Evolutionary conservation across 1,140 invertebrate species (phyloP).

Genomic region (Periplaneta americana): DNA sequence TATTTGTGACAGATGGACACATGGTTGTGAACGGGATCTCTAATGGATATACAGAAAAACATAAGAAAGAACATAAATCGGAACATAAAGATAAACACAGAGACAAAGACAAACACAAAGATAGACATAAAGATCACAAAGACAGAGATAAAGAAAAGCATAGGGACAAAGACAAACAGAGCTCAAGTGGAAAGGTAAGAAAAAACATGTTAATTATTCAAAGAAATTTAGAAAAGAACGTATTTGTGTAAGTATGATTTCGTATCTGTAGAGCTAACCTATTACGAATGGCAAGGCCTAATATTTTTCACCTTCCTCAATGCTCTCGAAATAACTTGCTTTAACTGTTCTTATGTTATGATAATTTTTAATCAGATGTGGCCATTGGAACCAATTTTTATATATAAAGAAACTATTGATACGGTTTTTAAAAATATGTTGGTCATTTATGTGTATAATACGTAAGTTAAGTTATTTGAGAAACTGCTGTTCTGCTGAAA

Average conservation of each 20-base stretch:
- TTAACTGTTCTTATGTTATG: too few relatives aligned
- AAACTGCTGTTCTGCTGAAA: too few relatives aligned
- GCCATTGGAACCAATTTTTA: too few relatives aligned
- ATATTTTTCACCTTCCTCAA: too few relatives aligned
- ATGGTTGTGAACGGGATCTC: slow-evolving; percentile 59
- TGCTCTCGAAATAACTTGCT: too few relatives aligned
- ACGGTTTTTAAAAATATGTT: too few relatives aligned
- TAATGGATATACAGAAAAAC: slow-evolving; percentile 53
- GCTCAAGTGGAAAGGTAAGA: slow-evolving; percentile 32
- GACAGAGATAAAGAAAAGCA: slow-evolving; percentile 34
- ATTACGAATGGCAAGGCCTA: too few relatives aligned
- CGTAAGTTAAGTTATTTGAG: too few relatives aligned
- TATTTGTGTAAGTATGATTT: background rate
- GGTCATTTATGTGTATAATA: too few relatives aligned
- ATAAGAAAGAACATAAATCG: slow-evolving; percentile 62
- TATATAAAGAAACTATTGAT: too few relatives aligned
- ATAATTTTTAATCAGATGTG: too few relatives aligned
- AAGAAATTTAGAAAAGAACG: background rate
- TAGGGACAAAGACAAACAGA: slow-evolving; percentile 39
- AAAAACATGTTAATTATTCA: background rate
- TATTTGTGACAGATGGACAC: slow-evolving; percentile 8
- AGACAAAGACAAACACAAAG: slow-evolving; percentile 20
- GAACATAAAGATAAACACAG: slow-evolving; percentile 49
- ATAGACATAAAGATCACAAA: slow-evolving; percentile 30
- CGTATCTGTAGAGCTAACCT: too few relatives aligned